Evolutionary conservation across 2,797 vertebrate genomes (phyloP).

Genomic region (Melanogrammus aeglefinus): DNA sequence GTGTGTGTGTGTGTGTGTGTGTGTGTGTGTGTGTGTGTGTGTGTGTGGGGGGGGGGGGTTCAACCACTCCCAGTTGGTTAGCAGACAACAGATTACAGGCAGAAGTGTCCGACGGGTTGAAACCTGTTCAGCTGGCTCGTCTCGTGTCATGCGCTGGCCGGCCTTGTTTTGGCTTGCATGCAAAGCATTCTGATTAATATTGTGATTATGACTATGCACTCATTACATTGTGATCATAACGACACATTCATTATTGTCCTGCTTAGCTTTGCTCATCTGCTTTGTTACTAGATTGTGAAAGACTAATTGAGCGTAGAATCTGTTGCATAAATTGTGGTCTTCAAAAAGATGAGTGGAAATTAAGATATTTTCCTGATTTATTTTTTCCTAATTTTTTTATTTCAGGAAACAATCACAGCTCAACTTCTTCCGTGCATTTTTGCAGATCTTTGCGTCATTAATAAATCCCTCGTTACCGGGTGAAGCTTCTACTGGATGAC

Average conservation of each 20-base stretch:
- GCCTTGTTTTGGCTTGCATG: conserved; percentile 5
- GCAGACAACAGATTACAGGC: conserved; percentile 49
- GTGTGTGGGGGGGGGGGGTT: conserved; percentile 17
- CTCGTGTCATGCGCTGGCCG: conserved; percentile 16
- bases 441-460: conserved; percentile 50
- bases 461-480: conserved; percentile 46
- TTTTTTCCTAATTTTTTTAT: conserved; percentile 49
- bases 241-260: too few species aligned
- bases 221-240: too few species aligned
- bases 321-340: background rate
- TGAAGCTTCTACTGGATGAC: conserved; percentile 26
- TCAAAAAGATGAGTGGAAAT: conserved; percentile 22
- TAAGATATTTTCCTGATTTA: conserved; percentile 50
- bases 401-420: conserved; percentile 48
- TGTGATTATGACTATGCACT: too few species aligned
- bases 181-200: too few species aligned
- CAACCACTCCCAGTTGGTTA: conserved; percentile 51
- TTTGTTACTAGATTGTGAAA: background rate
- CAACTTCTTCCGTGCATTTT: conserved; percentile 48
- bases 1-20: background rate
- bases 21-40: background rate
- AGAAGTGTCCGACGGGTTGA: conserved; percentile 50
- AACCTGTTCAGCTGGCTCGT: conserved; percentile 59
- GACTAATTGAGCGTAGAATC: background rate
- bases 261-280: background rate